Evolutionary conservation across 2,797 vertebrate genomes (phyloP).

Genomic region (Notolabrus celidotus): DNA sequence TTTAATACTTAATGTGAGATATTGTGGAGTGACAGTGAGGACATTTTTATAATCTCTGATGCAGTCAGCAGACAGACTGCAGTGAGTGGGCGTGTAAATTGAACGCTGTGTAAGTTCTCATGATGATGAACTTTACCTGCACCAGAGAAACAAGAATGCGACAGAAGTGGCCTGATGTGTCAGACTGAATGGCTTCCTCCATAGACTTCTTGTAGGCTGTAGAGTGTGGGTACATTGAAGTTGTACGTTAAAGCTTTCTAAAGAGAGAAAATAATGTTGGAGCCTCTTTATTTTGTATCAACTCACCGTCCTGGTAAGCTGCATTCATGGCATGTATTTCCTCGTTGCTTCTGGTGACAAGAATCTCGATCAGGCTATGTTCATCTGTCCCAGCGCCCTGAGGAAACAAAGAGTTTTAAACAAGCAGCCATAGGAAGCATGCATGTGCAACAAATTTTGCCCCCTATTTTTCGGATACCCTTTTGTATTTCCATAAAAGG

Average conservation of each 20-base stretch:
- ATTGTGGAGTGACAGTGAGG: conserved; percentile 5
- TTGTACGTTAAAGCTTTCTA: background rate
- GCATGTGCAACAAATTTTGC: too few species aligned
- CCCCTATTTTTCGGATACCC: background rate
- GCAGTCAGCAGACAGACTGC: conserved; percentile 36
- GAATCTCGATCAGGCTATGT: conserved; percentile 93
- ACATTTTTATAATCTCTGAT: conserved; percentile 16
- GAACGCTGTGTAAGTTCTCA: conserved; percentile 51
- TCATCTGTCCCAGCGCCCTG: conserved; percentile 97
- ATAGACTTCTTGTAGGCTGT: conserved; percentile 91
- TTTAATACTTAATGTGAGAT: background rate
- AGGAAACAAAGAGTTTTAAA: conserved; percentile 4
- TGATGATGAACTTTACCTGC: conserved; percentile 83
- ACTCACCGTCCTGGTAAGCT: conserved; percentile 89
- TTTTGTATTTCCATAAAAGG: conserved; percentile 9
- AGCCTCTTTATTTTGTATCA: background rate
- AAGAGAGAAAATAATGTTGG: background rate
- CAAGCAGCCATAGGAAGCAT: background rate
- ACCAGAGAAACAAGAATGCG: conserved; percentile 93
- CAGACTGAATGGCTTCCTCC: conserved; percentile 92
- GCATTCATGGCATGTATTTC: conserved; percentile 91
- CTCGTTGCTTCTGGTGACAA: conserved; percentile 91
- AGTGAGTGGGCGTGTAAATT: conserved; percentile 65
- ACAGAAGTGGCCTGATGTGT: conserved; percentile 95
- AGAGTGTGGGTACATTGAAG: background rate